Evolutionary conservation across 2,888 invertebrate species (phyloP).

Genomic region (Meandrusa payeni): DNA sequence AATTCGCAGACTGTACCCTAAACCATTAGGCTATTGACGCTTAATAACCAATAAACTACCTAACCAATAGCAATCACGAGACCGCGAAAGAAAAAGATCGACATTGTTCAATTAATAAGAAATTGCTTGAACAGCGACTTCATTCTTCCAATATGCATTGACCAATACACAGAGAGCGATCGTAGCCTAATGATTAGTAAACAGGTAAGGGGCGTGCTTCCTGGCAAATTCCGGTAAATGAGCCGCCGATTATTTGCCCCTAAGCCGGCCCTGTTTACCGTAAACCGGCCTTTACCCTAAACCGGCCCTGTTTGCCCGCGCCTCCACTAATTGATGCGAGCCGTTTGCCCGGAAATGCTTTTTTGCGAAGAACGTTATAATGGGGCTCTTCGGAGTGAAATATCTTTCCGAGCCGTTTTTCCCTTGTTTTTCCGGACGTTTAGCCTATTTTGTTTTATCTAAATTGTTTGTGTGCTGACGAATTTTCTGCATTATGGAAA

Average conservation of each 20-base stretch:
- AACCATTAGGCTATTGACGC: too few species aligned
- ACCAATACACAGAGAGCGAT: slow-evolving; percentile 35
- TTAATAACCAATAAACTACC: too few species aligned
- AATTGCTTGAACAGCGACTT: too few species aligned
- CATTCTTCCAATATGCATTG: slow-evolving; percentile 5
- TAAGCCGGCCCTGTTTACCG: slow-evolving; percentile 32
- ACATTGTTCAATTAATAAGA: too few species aligned
- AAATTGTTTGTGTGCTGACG: too few species aligned
- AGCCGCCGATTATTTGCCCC: slow-evolving; percentile 65
- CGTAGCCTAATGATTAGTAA: slow-evolving; percentile 70
- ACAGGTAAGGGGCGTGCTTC: slow-evolving; percentile 44
- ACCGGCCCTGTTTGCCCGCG: slow-evolving; percentile 48
- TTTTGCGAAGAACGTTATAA: slow-evolving; percentile 63
- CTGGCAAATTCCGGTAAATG: slow-evolving; percentile 50
- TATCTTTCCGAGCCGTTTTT: slow-evolving; percentile 49
- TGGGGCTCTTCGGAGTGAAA: slow-evolving; percentile 63
- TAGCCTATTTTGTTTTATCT: too few species aligned
- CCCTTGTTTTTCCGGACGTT: slow-evolving; percentile 14
- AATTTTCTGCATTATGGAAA: too few species aligned
- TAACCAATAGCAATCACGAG: too few species aligned
- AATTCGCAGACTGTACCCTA: too few species aligned
- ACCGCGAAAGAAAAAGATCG: too few species aligned
- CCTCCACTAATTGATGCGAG: slow-evolving; percentile 67
- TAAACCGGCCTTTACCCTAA: slow-evolving; percentile 23
- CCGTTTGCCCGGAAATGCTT: slow-evolving; percentile 45